phyloP scores from a whole-genome alignment of 2,113 vertebrate species.

The Caretta caretta region DNA sequence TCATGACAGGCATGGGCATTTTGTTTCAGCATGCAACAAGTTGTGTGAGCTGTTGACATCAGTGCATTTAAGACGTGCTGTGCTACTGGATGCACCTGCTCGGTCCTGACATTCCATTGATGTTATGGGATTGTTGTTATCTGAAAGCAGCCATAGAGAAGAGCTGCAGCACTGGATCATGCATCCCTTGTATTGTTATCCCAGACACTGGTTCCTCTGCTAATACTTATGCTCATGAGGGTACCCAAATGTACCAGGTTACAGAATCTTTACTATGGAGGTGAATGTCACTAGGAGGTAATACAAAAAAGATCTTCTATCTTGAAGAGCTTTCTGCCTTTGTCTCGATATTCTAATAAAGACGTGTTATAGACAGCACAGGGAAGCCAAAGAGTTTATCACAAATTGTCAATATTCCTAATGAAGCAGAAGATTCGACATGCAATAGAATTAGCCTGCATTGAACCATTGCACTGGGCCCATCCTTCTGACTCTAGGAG shows the following conservation, averaged over 20 bases:
- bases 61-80: rapidly evolving
- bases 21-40: background rate
- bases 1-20: background rate
- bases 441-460: constrained; percentile 75
- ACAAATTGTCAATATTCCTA: constrained; percentile 77
- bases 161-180: rapidly evolving
- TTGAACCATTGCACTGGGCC: constrained; percentile 35
- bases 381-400: constrained; percentile 78
- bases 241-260: rapidly evolving
- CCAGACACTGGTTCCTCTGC: rapidly evolving
- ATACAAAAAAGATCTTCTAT: background rate
- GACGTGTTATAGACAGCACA: background rate
- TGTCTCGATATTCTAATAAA: constrained; percentile 49
- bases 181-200: background rate
- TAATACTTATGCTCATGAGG: rapidly evolving
- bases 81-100: rapidly evolving
- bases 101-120: rapidly evolving
- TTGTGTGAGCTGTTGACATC: background rate
- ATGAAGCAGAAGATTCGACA: constrained; percentile 80
- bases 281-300: background rate
- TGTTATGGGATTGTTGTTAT: background rate
- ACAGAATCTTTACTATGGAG: background rate
- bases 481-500: constrained; percentile 57
- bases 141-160: background rate
- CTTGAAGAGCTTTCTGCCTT: background rate